Percentiles rank a stretch among this genome's conserved stretches.
Evolutionary conservation across 2,113 vertebrate species (phyloP).

Genomic region (Ceyx cyanopectus): DNA sequence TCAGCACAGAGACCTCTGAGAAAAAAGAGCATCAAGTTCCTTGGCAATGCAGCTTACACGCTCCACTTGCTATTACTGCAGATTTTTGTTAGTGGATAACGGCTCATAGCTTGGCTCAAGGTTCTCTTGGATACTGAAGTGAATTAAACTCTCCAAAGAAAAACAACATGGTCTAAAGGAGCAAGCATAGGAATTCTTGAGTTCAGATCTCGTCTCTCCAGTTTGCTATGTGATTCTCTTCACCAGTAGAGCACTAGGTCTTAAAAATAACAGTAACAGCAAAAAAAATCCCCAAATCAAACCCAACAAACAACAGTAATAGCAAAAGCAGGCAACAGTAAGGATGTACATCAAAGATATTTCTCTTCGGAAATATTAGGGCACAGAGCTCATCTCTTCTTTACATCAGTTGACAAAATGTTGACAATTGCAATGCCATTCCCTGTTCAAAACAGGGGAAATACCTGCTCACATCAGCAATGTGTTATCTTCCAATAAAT

Average conservation of each 20-base stretch:
- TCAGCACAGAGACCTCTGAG: constrained; percentile 39
- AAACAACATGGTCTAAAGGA: neutral
- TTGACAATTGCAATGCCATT: neutral
- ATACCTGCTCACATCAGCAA: neutral
- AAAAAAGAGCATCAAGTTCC: constrained; percentile 46
- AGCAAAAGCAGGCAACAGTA: neutral
- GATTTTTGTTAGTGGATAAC: constrained; percentile 61
- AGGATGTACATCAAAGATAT: neutral
- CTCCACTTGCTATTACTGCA: constrained; percentile 59
- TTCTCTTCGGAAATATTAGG: neutral
- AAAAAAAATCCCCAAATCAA: neutral
- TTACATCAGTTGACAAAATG: neutral
- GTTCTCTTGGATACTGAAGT: constrained; percentile 25
- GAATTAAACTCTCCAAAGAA: constrained; percentile 27
- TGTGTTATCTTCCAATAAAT: neutral
- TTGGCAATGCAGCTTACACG: constrained; percentile 49
- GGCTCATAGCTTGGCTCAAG: constrained; percentile 47
- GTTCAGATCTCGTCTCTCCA: neutral
- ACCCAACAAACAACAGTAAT: neutral
- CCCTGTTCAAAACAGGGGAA: neutral
- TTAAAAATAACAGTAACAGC: neutral
- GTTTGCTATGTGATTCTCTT: neutral
- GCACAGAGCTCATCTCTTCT: neutral
- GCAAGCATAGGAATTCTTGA: neutral
- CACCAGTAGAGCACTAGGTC: neutral